These are phyloP conservation scores for Miichthys miiuy DNA, from an alignment of 2,797 vertebrate genomes.

Conservation along the genomic window DNA sequence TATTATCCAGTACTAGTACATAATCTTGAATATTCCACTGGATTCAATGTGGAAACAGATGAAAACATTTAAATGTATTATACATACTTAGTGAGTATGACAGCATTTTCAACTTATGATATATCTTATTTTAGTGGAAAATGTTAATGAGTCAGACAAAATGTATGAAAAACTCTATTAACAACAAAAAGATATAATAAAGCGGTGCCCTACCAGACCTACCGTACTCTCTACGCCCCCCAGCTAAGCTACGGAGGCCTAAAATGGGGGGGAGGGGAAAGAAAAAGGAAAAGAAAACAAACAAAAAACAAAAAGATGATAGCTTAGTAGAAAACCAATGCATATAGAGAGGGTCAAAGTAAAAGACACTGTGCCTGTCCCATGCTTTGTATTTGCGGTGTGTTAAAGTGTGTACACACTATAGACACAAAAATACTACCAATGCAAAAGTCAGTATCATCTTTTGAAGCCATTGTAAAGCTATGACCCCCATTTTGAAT, in stretches of 20 bases:
- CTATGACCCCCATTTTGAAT: constrained; percentile 86
- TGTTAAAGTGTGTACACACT: constrained; percentile 46
- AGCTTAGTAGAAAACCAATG: constrained; percentile 83
- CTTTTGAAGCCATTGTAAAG: constrained; percentile 80
- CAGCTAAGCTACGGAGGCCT: constrained; percentile 88
- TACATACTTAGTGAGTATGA: constrained; percentile 70
- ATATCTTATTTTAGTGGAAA: constrained; percentile 64
- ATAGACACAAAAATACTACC: constrained; percentile 34
- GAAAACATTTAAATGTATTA: constrained; percentile 77
- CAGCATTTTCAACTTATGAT: constrained; percentile 59
- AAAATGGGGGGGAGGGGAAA: constrained; percentile 71
- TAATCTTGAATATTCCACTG: constrained; percentile 51
- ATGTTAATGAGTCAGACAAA: constrained; percentile 78
- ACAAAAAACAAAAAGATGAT: constrained; percentile 77
- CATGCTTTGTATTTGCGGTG: constrained; percentile 71
- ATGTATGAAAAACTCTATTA: constrained; percentile 77
- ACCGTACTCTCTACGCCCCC: constrained; percentile 89
- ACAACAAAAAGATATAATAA: constrained; percentile 81
- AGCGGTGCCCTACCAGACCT: constrained; percentile 86
- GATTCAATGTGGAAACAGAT: constrained; percentile 70
- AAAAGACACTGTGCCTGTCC: constrained; percentile 68
- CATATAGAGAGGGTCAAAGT: constrained; percentile 72
- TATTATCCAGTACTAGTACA: constrained; percentile 19
- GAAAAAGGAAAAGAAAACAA: constrained; percentile 71
- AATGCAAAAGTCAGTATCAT: constrained; percentile 39